A percentile compares a stretch with the other conserved stretches of the same genome.
Evolutionary conservation across 2,888 invertebrate genomes (phyloP).

Genomic region (Idaea dimidiata): DNA sequence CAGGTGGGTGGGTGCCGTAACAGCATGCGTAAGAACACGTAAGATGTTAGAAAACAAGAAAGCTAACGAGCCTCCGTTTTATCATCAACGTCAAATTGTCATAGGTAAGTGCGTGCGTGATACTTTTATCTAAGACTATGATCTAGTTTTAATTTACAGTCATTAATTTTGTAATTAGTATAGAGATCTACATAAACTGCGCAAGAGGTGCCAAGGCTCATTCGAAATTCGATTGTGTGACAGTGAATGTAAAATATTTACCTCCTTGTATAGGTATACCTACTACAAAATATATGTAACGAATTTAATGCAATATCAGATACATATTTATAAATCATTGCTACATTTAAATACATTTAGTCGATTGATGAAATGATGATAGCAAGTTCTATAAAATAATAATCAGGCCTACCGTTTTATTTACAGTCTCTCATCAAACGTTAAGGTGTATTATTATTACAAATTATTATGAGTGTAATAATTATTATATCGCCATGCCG

Average conservation of each 20-base stretch:
- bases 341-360: slow-evolving; percentile 42
- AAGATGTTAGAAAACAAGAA: slow-evolving; percentile 28
- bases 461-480: slow-evolving; percentile 22
- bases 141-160: slow-evolving; percentile 33
- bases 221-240: slow-evolving; percentile 32
- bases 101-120: slow-evolving; percentile 19
- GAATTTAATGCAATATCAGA: slow-evolving; percentile 30
- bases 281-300: not conserved
- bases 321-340: slow-evolving; percentile 42
- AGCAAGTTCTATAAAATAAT: slow-evolving; percentile 37
- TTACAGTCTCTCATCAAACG: not conserved
- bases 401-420: slow-evolving; percentile 8
- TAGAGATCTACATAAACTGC: slow-evolving; percentile 15
- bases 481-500: slow-evolving; percentile 26
- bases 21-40: slow-evolving; percentile 41
- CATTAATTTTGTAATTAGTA: slow-evolving; percentile 35
- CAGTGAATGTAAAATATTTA: slow-evolving; percentile 36
- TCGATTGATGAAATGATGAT: slow-evolving; percentile 47
- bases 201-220: slow-evolving; percentile 31
- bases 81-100: slow-evolving; percentile 40
- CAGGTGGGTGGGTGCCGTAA: slow-evolving; percentile 58
- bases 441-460: slow-evolving; percentile 9
- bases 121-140: slow-evolving; percentile 40
- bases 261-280: slow-evolving; percentile 1
- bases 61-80: slow-evolving; percentile 33